A percentile compares a stretch with the other conserved stretches of the same genome.
phyloP scores from a whole-genome alignment of 2,888 invertebrate genomes.

The Oxytorus armatus region DNA sequence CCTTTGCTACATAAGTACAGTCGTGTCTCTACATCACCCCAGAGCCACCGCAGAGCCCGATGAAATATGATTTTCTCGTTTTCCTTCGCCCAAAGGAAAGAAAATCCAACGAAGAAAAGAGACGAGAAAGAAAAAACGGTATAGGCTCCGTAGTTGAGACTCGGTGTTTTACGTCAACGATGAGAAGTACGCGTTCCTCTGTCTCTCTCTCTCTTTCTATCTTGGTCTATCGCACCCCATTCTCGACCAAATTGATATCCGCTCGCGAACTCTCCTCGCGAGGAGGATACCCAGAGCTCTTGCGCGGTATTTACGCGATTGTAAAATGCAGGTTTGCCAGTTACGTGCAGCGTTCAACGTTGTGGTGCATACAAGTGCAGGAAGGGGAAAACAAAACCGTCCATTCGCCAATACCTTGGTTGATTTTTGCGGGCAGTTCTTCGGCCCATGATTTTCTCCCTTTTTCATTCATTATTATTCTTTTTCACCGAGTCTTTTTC shows the following conservation, averaged over 20 bases:
- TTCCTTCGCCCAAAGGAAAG: background rate
- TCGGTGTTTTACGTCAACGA: slow-evolving; percentile 52
- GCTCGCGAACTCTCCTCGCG: slow-evolving; percentile 28
- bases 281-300: slow-evolving; percentile 5
- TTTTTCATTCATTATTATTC: background rate
- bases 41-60: slow-evolving; percentile 17
- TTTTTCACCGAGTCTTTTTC: slow-evolving; percentile 15
- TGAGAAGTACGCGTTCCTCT: slow-evolving; percentile 13
- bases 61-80: slow-evolving; percentile 57
- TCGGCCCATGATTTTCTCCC: slow-evolving; percentile 1
- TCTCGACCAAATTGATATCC: slow-evolving; percentile 58
- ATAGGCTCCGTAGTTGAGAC: slow-evolving; percentile 13
- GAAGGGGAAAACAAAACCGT: background rate
- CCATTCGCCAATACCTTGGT: slow-evolving; percentile 25
- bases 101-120: background rate
- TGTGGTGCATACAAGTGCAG: background rate
- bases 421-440: slow-evolving; percentile 22
- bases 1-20: slow-evolving; percentile 50
- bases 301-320: slow-evolving; percentile 45
- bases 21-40: slow-evolving; percentile 20
- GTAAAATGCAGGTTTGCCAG: slow-evolving; percentile 45
- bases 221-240: slow-evolving; percentile 6
- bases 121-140: background rate
- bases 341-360: background rate
- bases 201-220: background rate